A percentile compares a stretch with the other conserved stretches of the same genome.
These are phyloP conservation scores for Styela plicata DNA, from an alignment of 23 tunicate species.

Conservation along the genomic window DNA sequence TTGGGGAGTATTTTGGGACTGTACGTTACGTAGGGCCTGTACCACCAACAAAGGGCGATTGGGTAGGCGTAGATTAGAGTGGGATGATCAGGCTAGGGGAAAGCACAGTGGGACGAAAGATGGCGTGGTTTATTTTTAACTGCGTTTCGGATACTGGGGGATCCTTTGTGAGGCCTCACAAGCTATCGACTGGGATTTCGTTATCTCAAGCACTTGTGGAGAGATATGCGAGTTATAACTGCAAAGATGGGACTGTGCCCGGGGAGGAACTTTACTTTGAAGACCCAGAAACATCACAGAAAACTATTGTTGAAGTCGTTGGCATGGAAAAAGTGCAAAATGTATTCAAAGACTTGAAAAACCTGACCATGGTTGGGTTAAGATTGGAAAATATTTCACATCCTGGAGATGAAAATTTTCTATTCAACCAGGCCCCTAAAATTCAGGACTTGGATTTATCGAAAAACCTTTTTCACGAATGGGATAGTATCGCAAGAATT, in stretches of 20 bases:
- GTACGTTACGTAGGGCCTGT: constrained; percentile 61
- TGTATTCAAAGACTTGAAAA: constrained; percentile 32
- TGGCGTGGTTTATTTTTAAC: constrained; percentile 67
- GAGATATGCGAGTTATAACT: constrained; percentile 29
- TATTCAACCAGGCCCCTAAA: constrained; percentile 41
- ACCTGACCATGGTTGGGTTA: constrained; percentile 36
- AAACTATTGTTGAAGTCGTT: constrained; percentile 63
- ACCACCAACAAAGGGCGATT: constrained; percentile 74
- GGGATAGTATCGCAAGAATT: constrained; percentile 46
- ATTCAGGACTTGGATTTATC: constrained; percentile 53
- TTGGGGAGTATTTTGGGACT: constrained; percentile 54
- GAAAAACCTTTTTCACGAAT: constrained; percentile 56
- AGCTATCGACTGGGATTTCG: constrained; percentile 51
- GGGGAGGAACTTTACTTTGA: constrained; percentile 31
- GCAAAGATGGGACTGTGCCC: background rate
- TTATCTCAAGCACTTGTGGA: constrained; percentile 54
- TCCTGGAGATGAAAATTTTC: constrained; percentile 30
- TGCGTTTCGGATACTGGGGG: constrained; percentile 77
- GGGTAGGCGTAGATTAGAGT: constrained; percentile 91
- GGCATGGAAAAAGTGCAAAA: constrained; percentile 65
- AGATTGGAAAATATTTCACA: constrained; percentile 46
- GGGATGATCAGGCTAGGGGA: constrained; percentile 83
- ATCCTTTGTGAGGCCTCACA: constrained; percentile 62
- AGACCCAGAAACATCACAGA: constrained; percentile 10
- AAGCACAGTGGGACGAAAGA: constrained; percentile 86